phyloP scores from a whole-genome alignment of 2,797 vertebrate species.

The Heliangelus exortis region DNA sequence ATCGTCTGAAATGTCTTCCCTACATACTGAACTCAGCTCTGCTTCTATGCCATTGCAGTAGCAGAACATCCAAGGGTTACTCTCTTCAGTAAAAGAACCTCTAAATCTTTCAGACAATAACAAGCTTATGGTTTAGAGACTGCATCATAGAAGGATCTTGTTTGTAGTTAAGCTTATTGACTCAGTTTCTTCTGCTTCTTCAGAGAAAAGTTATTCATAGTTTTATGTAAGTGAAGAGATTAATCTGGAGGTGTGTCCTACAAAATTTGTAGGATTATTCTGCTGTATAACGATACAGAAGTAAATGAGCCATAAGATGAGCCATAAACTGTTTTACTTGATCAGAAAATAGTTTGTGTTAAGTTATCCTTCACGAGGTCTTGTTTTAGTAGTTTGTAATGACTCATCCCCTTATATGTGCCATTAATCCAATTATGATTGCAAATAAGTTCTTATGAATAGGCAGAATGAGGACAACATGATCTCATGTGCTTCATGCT shows the following conservation, averaged over 20 bases:
- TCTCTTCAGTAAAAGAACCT: neutral
- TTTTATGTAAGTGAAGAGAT: neutral
- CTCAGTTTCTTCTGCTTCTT: neutral
- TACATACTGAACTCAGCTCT: neutral
- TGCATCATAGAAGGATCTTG: neutral
- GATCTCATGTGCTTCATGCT: neutral
- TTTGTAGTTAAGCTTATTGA: neutral
- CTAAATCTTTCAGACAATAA: neutral
- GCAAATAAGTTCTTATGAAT: neutral
- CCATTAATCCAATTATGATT: neutral
- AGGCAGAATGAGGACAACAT: neutral
- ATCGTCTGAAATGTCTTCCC: neutral
- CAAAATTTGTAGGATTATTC: neutral
- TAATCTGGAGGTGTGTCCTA: neutral
- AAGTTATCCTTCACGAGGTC: neutral
- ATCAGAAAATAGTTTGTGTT: neutral
- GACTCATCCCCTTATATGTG: neutral
- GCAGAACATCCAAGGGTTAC: neutral
- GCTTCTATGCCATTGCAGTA: neutral
- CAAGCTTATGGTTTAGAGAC: fast-evolving
- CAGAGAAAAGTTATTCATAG: neutral
- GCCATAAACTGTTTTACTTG: fast-evolving
- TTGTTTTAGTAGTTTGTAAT: neutral
- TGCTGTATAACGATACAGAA: neutral
- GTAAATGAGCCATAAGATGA: neutral